Conservation (phyloP, 2,113 vertebrate genomes). For the Gulo gulo region DNA sequence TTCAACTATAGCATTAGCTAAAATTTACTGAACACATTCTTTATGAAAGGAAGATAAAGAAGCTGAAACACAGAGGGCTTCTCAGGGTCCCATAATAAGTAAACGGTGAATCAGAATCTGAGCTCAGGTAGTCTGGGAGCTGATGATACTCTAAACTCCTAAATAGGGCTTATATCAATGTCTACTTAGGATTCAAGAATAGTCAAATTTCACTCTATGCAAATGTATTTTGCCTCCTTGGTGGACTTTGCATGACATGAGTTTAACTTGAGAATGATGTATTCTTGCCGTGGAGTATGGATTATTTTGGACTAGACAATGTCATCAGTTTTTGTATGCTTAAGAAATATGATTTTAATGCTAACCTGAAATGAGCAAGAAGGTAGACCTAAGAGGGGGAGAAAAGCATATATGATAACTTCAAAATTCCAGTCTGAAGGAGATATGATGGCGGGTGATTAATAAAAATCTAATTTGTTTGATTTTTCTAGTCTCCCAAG, state of each 20-base stretch:
- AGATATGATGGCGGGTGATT: not conserved
- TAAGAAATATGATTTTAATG: not conserved
- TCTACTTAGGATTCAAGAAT: not conserved
- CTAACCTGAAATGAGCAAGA: not conserved
- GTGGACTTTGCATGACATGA: not conserved
- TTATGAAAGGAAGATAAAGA: not conserved
- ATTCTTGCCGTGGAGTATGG: not conserved
- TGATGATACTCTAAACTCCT: not conserved
- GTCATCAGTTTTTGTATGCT: not conserved
- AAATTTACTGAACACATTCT: not conserved
- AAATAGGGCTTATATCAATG: not conserved
- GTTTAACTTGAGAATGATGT: not conserved
- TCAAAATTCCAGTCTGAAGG: not conserved
- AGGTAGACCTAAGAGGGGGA: not conserved
- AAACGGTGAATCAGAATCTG: not conserved
- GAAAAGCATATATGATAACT: not conserved
- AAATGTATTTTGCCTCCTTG: not conserved
- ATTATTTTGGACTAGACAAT: not conserved
- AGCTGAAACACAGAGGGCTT: not conserved
- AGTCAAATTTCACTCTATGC: not conserved
- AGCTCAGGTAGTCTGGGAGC: not conserved
- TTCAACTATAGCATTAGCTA: not conserved
- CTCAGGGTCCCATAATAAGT: too few relatives aligned
- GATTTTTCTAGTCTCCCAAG: not conserved
- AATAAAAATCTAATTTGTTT: not conserved